phyloP scores from a whole-genome alignment of 2,113 vertebrate species.

The Sapayoa aenigma region DNA sequence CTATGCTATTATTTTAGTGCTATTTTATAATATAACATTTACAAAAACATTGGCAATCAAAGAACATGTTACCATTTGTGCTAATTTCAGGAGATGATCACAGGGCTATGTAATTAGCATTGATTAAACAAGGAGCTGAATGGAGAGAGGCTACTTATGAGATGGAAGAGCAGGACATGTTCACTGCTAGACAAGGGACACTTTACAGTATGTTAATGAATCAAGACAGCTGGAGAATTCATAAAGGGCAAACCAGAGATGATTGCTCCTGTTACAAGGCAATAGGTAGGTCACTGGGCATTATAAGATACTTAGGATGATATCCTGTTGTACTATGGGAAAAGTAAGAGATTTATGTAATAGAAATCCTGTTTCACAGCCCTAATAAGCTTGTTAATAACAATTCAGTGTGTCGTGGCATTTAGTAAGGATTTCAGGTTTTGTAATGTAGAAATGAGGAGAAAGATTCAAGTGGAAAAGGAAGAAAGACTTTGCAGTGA shows the following conservation, averaged over 20 bases:
- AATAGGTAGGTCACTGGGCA: constrained; percentile 62
- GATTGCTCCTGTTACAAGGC: constrained; percentile 50
- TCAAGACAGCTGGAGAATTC: constrained; percentile 38
- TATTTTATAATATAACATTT: constrained; percentile 50
- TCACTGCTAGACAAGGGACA: constrained; percentile 12
- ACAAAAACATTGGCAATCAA: constrained; percentile 55
- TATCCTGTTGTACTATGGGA: constrained; percentile 8
- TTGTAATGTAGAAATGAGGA: neutral
- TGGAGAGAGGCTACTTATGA: constrained; percentile 50
- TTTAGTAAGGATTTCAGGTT: constrained; percentile 54
- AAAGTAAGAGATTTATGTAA: constrained; percentile 16
- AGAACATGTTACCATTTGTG: constrained; percentile 50
- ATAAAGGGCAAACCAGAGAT: constrained; percentile 50
- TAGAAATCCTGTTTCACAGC: constrained; percentile 53
- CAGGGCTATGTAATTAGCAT: constrained; percentile 64
- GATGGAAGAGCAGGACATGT: constrained; percentile 34
- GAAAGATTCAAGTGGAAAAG: neutral
- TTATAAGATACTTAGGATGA: constrained; percentile 12
- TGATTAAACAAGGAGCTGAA: constrained; percentile 70
- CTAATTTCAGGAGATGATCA: constrained; percentile 62
- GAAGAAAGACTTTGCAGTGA: neutral
- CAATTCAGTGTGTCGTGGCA: neutral
- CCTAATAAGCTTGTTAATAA: constrained; percentile 60
- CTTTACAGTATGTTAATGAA: constrained; percentile 58
- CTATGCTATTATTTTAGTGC: constrained; percentile 32